Percentiles rank a stretch among this genome's conserved stretches.
phyloP scores from a whole-genome alignment of 92 coral and sea anemone species.

The Siderastrea siderea region DNA sequence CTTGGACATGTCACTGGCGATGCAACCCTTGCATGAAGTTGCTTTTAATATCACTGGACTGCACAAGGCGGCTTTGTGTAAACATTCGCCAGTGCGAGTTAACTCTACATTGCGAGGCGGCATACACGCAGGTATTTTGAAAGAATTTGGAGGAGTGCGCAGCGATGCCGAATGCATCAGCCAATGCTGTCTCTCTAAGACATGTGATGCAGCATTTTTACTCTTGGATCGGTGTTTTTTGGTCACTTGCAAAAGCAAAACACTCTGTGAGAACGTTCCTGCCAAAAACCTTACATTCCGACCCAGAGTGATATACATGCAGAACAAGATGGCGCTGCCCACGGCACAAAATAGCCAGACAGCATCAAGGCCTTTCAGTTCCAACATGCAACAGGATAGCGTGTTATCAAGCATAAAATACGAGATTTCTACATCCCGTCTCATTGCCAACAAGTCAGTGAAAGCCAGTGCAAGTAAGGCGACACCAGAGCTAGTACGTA shows the following conservation, averaged over 20 bases:
- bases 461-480: neutral
- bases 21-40: constrained; percentile 61
- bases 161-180: constrained; percentile 75
- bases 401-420: neutral
- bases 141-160: constrained; percentile 54
- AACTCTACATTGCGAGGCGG: constrained; percentile 86
- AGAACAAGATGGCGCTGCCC: neutral
- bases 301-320: constrained; percentile 80
- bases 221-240: constrained; percentile 82
- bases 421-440: neutral
- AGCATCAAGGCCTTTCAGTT: neutral
- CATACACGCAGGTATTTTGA: constrained; percentile 72
- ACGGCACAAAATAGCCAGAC: neutral
- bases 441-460: neutral
- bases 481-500: neutral
- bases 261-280: constrained; percentile 81
- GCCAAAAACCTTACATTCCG: constrained; percentile 67
- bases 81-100: constrained; percentile 64
- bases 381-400: neutral
- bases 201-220: constrained; percentile 88
- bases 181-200: constrained; percentile 68
- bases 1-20: constrained; percentile 44
- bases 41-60: constrained; percentile 37
- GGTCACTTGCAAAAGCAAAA: constrained; percentile 76
- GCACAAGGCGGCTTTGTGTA: constrained; percentile 46